phyloP scores from a whole-genome alignment of 2,797 vertebrate genomes.

The Halcyon smyrnensis region DNA sequence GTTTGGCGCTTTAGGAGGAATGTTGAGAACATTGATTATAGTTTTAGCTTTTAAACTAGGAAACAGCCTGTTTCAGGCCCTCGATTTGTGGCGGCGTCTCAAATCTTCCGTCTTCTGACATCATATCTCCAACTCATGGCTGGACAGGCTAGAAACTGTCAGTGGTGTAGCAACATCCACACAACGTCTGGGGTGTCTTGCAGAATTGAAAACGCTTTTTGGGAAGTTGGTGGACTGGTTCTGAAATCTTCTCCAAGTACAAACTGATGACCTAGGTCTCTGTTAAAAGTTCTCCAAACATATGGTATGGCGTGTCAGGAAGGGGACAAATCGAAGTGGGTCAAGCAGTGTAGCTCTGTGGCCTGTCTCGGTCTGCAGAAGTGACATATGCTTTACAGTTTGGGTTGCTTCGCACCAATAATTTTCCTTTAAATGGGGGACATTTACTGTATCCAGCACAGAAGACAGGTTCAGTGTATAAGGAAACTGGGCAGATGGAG shows the following conservation, averaged over 20 bases:
- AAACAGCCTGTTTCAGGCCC: neutral
- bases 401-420: neutral
- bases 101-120: neutral
- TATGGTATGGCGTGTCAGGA: rapidly evolving
- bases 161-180: rapidly evolving
- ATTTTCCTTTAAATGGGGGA: neutral
- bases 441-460: neutral
- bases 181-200: neutral
- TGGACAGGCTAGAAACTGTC: too few species aligned
- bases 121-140: rapidly evolving
- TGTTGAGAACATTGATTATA: neutral
- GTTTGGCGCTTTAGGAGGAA: neutral
- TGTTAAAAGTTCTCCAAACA: neutral
- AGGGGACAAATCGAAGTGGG: neutral
- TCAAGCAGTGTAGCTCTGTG: neutral
- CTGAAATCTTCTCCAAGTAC: neutral
- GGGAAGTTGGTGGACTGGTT: neutral
- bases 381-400: neutral
- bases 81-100: rapidly evolving
- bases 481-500: neutral
- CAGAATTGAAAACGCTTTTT: neutral
- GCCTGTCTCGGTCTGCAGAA: neutral
- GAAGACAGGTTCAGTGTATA: neutral
- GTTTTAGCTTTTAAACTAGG: neutral
- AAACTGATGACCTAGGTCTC: rapidly evolving